Evolutionary conservation across 2,797 vertebrate genomes (phyloP).

Genomic region (Tragopan temminckii): DNA sequence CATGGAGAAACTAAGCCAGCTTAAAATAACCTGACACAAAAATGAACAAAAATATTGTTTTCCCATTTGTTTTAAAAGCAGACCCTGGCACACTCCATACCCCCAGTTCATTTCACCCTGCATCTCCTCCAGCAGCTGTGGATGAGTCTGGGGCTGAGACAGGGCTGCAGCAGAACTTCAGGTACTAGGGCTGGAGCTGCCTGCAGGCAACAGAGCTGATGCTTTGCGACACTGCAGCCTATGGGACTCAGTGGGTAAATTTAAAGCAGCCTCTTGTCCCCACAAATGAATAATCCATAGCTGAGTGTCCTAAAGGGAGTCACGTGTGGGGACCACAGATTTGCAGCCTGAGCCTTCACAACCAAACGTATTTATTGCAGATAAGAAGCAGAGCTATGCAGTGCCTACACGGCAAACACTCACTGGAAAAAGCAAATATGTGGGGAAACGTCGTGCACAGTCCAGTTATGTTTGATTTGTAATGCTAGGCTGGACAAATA

Average conservation of each 20-base stretch:
- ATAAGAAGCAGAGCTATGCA: not conserved
- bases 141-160: not conserved
- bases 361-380: not conserved
- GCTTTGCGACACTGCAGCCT: not conserved
- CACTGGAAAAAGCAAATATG: not conserved
- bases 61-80: not conserved
- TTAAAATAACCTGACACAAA: slow-evolving; percentile 29
- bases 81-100: not conserved
- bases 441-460: not conserved
- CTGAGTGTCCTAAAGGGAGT: fast-evolving
- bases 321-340: not conserved
- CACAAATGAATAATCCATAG: not conserved
- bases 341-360: not conserved
- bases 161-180: not conserved
- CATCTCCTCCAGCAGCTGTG: not conserved
- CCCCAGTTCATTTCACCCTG: not conserved
- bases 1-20: slow-evolving; percentile 31
- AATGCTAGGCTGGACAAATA: not conserved
- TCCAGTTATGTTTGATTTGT: slow-evolving; percentile 22
- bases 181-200: not conserved
- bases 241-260: not conserved
- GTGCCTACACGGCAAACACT: not conserved
- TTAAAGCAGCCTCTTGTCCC: not conserved
- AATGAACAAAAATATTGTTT: not conserved
- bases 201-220: not conserved